phyloP scores from a whole-genome alignment of 2,113 vertebrate species.

The Dipodomys spectabilis region DNA sequence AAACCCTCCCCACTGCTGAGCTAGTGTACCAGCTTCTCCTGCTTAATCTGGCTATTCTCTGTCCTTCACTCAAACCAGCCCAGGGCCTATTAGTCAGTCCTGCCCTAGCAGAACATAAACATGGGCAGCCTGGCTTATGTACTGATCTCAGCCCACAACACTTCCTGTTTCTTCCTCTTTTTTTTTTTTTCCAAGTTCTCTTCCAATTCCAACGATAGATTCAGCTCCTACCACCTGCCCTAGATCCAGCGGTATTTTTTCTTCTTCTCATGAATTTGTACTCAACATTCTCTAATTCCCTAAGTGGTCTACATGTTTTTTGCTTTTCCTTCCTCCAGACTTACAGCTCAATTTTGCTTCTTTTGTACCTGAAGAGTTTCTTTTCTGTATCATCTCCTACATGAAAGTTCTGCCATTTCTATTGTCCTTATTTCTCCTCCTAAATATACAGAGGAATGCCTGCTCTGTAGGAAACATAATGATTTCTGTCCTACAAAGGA shows the following conservation, averaged over 20 bases:
- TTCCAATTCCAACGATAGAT: neutral
- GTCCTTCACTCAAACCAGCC: neutral
- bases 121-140: neutral
- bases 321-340: neutral
- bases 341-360: neutral
- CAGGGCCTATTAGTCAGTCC: neutral
- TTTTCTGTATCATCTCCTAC: neutral
- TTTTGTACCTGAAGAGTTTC: neutral
- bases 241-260: neutral
- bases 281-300: neutral
- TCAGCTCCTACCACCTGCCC: neutral
- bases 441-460: neutral
- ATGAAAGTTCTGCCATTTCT: slow-evolving; percentile 16
- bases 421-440: neutral
- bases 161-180: neutral
- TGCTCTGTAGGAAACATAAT: neutral
- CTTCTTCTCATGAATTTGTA: neutral
- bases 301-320: neutral
- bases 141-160: neutral
- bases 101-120: neutral
- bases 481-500: neutral
- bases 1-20: neutral
- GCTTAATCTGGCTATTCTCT: neutral
- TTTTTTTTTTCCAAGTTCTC: neutral
- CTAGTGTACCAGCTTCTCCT: neutral